phyloP scores from a whole-genome alignment of 1,140 invertebrate genomes.

The Tetraneura akinire region DNA sequence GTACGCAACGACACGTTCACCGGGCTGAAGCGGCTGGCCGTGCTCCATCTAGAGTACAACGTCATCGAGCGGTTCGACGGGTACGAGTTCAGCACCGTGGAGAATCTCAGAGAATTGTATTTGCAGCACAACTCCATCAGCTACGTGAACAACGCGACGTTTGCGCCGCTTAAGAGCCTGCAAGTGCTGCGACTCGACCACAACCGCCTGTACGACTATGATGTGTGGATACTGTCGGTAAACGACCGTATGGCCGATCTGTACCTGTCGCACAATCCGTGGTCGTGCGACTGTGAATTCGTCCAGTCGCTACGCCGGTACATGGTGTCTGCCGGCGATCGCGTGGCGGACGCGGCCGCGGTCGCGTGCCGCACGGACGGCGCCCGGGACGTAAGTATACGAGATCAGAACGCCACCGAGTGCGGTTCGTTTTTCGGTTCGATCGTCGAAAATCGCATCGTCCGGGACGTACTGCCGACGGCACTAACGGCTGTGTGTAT shows the following conservation, averaged over 20 bases:
- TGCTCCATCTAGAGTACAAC: constrained; percentile 85
- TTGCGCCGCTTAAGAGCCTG: constrained; percentile 75
- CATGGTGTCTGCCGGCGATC: constrained; percentile 71
- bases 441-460: constrained; percentile 71
- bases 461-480: constrained; percentile 78
- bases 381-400: not conserved
- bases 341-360: constrained; percentile 60
- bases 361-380: constrained; percentile 57
- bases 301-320: constrained; percentile 75
- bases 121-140: constrained; percentile 84
- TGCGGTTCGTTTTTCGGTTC: constrained; percentile 62
- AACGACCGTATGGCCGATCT: constrained; percentile 80
- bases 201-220: constrained; percentile 79
- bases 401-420: constrained; percentile 71
- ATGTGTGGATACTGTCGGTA: constrained; percentile 71
- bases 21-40: constrained; percentile 74
- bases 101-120: constrained; percentile 80
- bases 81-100: constrained; percentile 80
- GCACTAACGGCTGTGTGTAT: constrained; percentile 73
- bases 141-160: constrained; percentile 82
- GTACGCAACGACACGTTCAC: constrained; percentile 89
- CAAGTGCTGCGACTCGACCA: constrained; percentile 82
- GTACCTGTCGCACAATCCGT: constrained; percentile 79
- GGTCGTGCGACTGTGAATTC: constrained; percentile 87
- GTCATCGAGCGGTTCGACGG: constrained; percentile 76